Evolutionary conservation across 2,888 invertebrate genomes (phyloP), one percentile per base, ranked within the genome.

Genomic region (Drosophila peninsularis): DNA sequence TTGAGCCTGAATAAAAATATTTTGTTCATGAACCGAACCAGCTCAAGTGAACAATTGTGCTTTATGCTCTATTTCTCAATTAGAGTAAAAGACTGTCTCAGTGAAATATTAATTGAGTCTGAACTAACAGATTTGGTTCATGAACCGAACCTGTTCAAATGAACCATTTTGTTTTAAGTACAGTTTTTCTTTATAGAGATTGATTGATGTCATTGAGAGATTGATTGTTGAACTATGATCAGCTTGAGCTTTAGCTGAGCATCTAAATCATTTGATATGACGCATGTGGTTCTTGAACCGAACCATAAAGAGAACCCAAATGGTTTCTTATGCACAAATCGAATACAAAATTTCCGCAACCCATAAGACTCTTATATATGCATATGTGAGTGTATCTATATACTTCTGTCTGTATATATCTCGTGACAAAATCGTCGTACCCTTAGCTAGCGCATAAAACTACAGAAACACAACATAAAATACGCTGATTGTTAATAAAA

Each of bases 401-500:
- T 41, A 5, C n/a, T n/a, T n/a, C n/a, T 42, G 13, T 21, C n/a
- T 19, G 17, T 32, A 21, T 41, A 32, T 19, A 34, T 3, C 42
- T n/a, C 1, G 14, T 42, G 19, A 6, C n/a, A 21, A 42, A 32
- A 14, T 17, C 34, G 1, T 4, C 19, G 10, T 36, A 36, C 10
- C 14, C 45, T 10, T 3, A 9, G 45, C 21, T 52, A 54, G 30
- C 21, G 14, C 13, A 34, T n/a, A 14, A 21, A 61, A 69, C 32
- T 19, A 56, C 19, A 39, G 5, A 57, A 49, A 56, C n/a, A 61
- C 2, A 7, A 60, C 60, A 62, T 36, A 24, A 75, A 72, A 58
- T 74, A 30, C 45, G 76, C 75, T 78, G 75, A 75, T 66, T 66
- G 66, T 64, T 60, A 75, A 63, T 61, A 75, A 71, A 75, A 69